phyloP scores from a whole-genome alignment of 2,113 vertebrate genomes.

The Trichechus manatus region DNA sequence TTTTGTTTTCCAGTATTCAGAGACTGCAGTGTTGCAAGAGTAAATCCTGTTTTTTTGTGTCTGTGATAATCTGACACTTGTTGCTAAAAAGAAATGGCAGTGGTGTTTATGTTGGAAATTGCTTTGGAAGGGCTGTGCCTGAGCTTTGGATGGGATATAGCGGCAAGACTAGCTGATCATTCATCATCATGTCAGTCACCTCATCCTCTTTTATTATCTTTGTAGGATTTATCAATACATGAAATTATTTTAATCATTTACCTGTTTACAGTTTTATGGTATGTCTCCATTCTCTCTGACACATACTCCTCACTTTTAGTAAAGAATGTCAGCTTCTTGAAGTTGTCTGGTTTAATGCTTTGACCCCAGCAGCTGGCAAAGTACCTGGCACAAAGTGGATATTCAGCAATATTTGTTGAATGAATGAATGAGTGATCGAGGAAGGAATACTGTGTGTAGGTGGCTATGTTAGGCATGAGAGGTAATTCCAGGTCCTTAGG shows the following conservation, averaged over 20 bases:
- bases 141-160: not conserved
- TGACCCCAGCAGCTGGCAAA: not conserved
- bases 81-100: not conserved
- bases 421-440: not conserved
- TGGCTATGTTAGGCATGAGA: not conserved
- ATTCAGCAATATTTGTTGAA: not conserved
- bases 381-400: not conserved
- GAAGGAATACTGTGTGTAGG: not conserved
- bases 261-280: not conserved
- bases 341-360: not conserved
- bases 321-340: not conserved
- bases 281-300: not conserved
- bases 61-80: not conserved
- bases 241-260: not conserved
- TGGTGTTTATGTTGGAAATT: not conserved
- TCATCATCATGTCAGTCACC: not conserved
- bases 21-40: not conserved
- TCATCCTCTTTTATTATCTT: not conserved
- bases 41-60: conserved; percentile 10
- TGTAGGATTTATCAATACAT: not conserved
- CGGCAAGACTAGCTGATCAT: accelerated
- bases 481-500: not conserved
- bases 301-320: accelerated
- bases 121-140: not conserved
- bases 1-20: conserved; percentile 58